These are phyloP conservation scores for Salvelinus sp. DNA, from an alignment of 2,113 vertebrate species.

Conservation along the genomic window DNA sequence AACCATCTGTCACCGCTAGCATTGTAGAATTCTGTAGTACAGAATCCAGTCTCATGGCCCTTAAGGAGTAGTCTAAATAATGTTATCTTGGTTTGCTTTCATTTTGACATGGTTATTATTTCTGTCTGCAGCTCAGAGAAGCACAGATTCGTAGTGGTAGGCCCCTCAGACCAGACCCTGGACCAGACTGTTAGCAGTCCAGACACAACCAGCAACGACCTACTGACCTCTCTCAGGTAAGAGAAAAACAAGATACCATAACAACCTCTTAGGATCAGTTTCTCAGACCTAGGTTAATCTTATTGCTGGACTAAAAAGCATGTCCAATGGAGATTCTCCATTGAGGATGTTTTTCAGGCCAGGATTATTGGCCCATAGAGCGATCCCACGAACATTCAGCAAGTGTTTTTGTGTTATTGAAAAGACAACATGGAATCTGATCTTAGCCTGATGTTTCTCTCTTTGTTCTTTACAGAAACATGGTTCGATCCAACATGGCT, in stretches of 20 bases:
- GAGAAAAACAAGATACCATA: background rate
- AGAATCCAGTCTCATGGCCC: background rate
- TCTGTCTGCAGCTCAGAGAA: constrained; percentile 58
- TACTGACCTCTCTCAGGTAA: constrained; percentile 66
- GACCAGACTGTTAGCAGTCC: background rate
- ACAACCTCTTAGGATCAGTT: background rate
- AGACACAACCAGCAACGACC: constrained; percentile 20
- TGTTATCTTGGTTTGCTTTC: background rate
- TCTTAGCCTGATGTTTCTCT: background rate
- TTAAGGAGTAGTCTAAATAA: background rate
- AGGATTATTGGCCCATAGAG: too few species aligned
- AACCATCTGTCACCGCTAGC: background rate
- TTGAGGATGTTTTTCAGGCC: too few species aligned
- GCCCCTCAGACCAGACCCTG: background rate
- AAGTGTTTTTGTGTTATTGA: background rate
- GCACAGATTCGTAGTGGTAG: background rate
- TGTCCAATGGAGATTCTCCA: too few species aligned
- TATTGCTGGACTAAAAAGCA: too few species aligned
- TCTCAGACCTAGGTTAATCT: too few species aligned
- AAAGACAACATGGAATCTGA: background rate
- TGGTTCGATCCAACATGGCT: constrained; percentile 47
- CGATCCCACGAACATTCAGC: too few species aligned
- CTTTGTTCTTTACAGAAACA: constrained; percentile 47
- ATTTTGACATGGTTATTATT: constrained; percentile 25
- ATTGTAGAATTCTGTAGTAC: background rate